Evolutionary conservation across 2,113 vertebrate genomes (phyloP), one percentile per base, ranked within the genome.

Genomic region (Pitta sordida): DNA sequence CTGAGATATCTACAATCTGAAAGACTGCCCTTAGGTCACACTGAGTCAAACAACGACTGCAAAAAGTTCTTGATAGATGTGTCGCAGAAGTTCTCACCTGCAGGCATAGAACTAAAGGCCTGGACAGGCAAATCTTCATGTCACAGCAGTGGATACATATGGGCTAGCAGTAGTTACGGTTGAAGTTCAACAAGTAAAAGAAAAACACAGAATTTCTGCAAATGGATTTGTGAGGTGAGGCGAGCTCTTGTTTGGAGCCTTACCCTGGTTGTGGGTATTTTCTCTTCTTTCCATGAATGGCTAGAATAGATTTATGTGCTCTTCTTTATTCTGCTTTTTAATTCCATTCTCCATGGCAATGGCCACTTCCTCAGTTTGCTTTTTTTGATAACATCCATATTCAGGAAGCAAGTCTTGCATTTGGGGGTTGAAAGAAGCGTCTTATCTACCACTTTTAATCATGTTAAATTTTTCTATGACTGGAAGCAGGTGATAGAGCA

Each of bases 311-410:
- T 68, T 86, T 82, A 46, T 0, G 2, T 46, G 52, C 21, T 62
- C 17, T 30, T 26, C 21, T 76, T 93, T 39, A 34, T 44, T 68
- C 56, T 64, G 7, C 2, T 10, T 27, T 51, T 60, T 68, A 17
- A 10, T 82, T 70, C 29, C 44, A 11, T 82, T 87, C 94, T 88
- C 62, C 55, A 43, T 32, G 49, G 62, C 39, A 69, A 63, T 67
- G 43, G 43, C 65, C 76, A 88, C 77, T 96, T 96, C 58, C 82
- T 83, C 53, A 39, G 27, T 63, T 75, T 83, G 39, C 1, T 39
- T 79, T 44, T 75, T 83, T 60, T 55, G 9, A 69, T 82, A 86
- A 59, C 15, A 60, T 15, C 27, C 9, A 0, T 59, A 44, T 73
- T 77, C 62, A 94, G 71, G 44, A 93, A 89, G 51, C n/a, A 74